A percentile compares a stretch with the other conserved stretches of the same genome.
These are phyloP conservation scores for Nothocercus nigrocapillus DNA, from an alignment of 2,113 vertebrate species.

Conservation along the genomic window DNA sequence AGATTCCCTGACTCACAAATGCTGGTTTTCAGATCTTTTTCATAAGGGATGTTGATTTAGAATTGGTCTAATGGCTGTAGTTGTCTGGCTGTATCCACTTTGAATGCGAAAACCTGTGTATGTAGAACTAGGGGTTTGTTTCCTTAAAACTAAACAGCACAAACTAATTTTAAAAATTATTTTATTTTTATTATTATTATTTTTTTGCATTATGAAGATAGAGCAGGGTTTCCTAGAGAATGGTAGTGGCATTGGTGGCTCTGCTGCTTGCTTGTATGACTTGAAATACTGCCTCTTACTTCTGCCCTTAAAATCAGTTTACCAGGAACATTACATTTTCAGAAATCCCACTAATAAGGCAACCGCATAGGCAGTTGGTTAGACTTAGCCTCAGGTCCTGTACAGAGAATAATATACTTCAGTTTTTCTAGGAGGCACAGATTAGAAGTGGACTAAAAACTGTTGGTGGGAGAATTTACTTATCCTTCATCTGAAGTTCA, in stretches of 20 bases:
- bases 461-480: not conserved
- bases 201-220: accelerated
- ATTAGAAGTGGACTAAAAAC: not conserved
- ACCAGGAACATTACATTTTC: not conserved
- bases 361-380: not conserved
- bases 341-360: not conserved
- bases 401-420: not conserved
- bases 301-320: not conserved
- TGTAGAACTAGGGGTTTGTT: not conserved
- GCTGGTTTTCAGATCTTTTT: not conserved
- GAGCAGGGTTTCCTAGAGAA: not conserved
- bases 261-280: not conserved
- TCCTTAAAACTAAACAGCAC: not conserved
- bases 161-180: not conserved
- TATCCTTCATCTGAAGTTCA: not conserved
- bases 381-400: not conserved
- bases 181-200: too few relatives aligned
- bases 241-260: accelerated
- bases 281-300: not conserved
- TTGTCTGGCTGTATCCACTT: accelerated
- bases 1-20: not conserved
- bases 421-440: not conserved
- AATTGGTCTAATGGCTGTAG: not conserved
- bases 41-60: not conserved
- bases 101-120: not conserved